Conservation (phyloP, 2,888 invertebrate species). For the Cabera pusaria region DNA sequence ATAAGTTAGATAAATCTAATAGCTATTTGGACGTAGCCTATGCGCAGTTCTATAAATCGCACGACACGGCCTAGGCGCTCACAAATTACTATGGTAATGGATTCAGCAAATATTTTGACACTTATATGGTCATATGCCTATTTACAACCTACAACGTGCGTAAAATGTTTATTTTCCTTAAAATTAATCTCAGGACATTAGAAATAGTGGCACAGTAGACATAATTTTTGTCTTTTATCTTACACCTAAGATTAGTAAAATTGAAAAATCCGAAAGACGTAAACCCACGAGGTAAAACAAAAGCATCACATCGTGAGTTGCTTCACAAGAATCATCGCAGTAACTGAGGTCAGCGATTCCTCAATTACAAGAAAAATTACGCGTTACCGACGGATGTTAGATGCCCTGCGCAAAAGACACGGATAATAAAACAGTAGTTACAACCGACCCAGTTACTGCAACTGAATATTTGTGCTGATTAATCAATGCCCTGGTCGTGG, state of each 20-base stretch:
- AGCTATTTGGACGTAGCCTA: not conserved
- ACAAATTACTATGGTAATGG: constrained; percentile 14
- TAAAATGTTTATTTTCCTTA: too few relatives aligned
- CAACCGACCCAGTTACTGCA: constrained; percentile 55
- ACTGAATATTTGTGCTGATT: constrained; percentile 49
- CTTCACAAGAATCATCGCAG: constrained; percentile 15
- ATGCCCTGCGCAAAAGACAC: constrained; percentile 19
- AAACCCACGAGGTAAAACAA: too few relatives aligned
- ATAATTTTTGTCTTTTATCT: too few relatives aligned
- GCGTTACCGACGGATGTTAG: constrained; percentile 36
- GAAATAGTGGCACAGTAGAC: too few relatives aligned
- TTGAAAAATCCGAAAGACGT: too few relatives aligned
- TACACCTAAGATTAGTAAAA: too few relatives aligned
- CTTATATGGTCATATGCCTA: constrained; percentile 37
- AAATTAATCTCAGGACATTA: too few relatives aligned
- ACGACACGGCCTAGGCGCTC: constrained; percentile 29
- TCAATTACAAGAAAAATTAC: constrained; percentile 24
- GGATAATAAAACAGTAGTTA: constrained; percentile 42
- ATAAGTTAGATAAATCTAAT: too few relatives aligned
- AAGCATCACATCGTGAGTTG: not conserved
- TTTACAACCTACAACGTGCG: constrained; percentile 22
- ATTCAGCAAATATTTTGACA: constrained; percentile 8
- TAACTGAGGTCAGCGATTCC: constrained; percentile 17
- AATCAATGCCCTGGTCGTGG: constrained; percentile 60
- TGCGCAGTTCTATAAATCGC: constrained; percentile 3